Percentiles rank a stretch among this genome's conserved stretches.
Evolutionary conservation across 2,888 invertebrate species (phyloP).

Genomic region (Nipponacmea schrenckii): DNA sequence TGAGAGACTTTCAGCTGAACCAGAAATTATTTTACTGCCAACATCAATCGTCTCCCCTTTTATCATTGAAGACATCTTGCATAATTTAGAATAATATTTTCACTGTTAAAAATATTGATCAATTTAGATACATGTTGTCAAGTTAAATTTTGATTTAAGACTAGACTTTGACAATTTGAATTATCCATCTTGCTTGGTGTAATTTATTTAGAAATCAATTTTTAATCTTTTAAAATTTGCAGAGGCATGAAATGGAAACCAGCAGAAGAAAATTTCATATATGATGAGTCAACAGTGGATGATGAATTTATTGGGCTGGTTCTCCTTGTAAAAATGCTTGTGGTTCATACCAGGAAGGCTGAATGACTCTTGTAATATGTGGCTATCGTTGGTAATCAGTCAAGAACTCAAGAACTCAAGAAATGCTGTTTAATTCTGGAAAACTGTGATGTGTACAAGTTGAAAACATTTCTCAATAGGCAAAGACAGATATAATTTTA

Average conservation of each 20-base stretch:
- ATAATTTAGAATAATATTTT: too few species aligned
- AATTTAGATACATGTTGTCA: neutral
- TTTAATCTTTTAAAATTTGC: slow-evolving; percentile 75
- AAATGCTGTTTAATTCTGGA: neutral
- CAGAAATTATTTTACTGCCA: neutral
- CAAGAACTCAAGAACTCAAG: neutral
- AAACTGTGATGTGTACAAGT: too few species aligned
- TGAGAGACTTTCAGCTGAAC: slow-evolving; percentile 25
- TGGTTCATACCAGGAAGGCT: slow-evolving; percentile 2
- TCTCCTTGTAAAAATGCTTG: too few species aligned
- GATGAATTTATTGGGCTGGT: too few species aligned
- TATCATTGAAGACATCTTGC: too few species aligned
- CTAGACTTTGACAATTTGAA: too few species aligned
- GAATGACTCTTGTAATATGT: too few species aligned
- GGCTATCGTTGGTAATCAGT: neutral
- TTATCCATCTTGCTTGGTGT: too few species aligned
- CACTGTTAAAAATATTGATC: too few species aligned
- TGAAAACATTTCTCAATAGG: too few species aligned
- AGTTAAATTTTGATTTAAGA: neutral
- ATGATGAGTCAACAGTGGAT: neutral
- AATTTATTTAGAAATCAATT: slow-evolving; percentile 9
- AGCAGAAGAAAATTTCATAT: slow-evolving; percentile 92
- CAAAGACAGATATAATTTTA: too few species aligned
- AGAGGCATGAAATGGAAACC: slow-evolving; percentile 93
- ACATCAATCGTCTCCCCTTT: neutral